Conservation (phyloP, 2,797 vertebrate species). For the Sebastes aleutianus region DNA sequence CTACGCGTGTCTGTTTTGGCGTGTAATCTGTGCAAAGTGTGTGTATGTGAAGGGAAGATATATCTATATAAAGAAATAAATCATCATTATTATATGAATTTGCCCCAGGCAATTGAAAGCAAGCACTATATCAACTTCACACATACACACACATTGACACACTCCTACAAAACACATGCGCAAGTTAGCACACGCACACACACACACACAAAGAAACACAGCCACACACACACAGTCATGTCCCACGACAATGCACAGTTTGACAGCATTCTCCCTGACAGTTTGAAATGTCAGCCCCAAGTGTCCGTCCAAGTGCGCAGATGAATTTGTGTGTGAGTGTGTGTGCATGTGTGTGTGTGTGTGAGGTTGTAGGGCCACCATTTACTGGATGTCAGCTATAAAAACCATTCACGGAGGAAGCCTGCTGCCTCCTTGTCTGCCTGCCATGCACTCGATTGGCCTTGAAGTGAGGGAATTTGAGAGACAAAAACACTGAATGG, state of each 20-base stretch:
- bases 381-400: constrained; percentile 56
- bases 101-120: constrained; percentile 26
- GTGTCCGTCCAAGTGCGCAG: constrained; percentile 59
- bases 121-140: constrained; percentile 34
- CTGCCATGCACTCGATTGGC: constrained; percentile 18
- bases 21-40: constrained; percentile 17
- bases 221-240: constrained; percentile 42
- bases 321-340: constrained; percentile 23
- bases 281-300: constrained; percentile 76
- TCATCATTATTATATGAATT: constrained; percentile 46
- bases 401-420: constrained; percentile 39
- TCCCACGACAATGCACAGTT: constrained; percentile 63
- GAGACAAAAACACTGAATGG: constrained; percentile 15
- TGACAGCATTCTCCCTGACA: constrained; percentile 73
- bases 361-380: constrained; percentile 29
- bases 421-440: constrained; percentile 33
- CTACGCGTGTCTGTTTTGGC: not conserved
- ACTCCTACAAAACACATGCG: constrained; percentile 28
- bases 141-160: constrained; percentile 10
- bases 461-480: constrained; percentile 42
- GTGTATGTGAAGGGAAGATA: constrained; percentile 2
- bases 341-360: constrained; percentile 10
- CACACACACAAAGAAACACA: constrained; percentile 11
- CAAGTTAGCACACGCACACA: constrained; percentile 15
- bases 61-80: constrained; percentile 36